A percentile compares a stretch with the other conserved stretches of the same genome.
These are phyloP conservation scores for Scaptomyza montana DNA, from an alignment of 1,140 invertebrate genomes.

Conservation along the genomic window DNA sequence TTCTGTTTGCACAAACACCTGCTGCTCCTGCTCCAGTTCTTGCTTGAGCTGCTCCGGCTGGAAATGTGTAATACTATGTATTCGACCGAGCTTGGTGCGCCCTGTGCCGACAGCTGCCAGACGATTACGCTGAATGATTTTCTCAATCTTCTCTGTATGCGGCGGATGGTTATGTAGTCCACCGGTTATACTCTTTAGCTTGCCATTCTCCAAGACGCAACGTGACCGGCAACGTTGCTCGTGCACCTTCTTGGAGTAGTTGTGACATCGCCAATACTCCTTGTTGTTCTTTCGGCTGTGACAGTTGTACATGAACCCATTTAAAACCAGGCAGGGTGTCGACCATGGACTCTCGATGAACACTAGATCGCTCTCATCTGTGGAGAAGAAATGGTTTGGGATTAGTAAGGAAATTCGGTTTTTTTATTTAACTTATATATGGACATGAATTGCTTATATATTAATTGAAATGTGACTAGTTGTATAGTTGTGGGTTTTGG, in stretches of 20 bases:
- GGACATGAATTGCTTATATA: conserved; percentile 1
- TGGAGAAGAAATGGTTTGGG: background rate
- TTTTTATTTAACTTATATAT: background rate
- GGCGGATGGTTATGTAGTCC: conserved; percentile 80
- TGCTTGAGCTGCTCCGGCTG: conserved; percentile 28
- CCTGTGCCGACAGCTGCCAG: conserved; percentile 43
- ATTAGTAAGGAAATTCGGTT: conserved; percentile 20
- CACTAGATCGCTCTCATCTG: conserved; percentile 57
- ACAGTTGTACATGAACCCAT: conserved; percentile 82
- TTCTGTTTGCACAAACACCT: conserved; percentile 15
- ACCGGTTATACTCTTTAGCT: conserved; percentile 70
- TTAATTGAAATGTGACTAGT: conserved; percentile 13
- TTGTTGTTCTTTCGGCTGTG: conserved; percentile 81
- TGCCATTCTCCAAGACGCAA: conserved; percentile 77
- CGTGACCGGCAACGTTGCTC: conserved; percentile 78
- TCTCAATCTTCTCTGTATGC: conserved; percentile 83
- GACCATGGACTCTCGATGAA: conserved; percentile 83
- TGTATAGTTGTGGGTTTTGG: background rate
- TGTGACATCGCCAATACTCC: conserved; percentile 83
- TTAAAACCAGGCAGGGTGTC: conserved; percentile 78
- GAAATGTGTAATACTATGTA: conserved; percentile 40
- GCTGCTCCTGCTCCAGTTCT: conserved; percentile 36
- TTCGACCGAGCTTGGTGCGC: conserved; percentile 38
- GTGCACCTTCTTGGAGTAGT: conserved; percentile 80
- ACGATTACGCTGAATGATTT: conserved; percentile 77